phyloP scores from a whole-genome alignment of 2,113 vertebrate species.

The Microtus oregoni region DNA sequence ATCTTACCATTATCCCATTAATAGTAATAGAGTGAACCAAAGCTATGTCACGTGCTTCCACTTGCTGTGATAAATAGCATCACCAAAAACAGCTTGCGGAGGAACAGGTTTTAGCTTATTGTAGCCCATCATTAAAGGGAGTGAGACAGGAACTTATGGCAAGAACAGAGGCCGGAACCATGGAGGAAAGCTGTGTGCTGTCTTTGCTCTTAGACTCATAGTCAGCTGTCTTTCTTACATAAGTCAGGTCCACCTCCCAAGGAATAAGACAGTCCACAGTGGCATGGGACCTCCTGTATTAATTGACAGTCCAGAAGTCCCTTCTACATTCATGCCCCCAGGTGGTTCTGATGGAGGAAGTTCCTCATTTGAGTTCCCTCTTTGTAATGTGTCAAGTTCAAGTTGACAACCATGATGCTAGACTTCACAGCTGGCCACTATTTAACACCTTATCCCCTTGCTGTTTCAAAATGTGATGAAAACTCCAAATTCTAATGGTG shows the following conservation, averaged over 20 bases:
- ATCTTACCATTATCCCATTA: constrained; percentile 11
- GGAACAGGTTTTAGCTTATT: too few species aligned
- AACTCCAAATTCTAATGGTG: neutral
- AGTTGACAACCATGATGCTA: neutral
- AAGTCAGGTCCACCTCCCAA: neutral
- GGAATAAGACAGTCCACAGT: neutral
- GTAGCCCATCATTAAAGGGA: neutral
- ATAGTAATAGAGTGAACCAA: constrained; percentile 12
- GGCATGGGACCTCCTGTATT: neutral
- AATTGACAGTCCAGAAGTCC: neutral
- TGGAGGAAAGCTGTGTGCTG: neutral
- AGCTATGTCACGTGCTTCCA: neutral
- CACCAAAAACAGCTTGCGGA: neutral
- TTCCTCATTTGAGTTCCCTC: neutral
- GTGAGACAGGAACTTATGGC: neutral
- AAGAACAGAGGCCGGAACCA: neutral
- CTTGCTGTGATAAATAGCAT: neutral
- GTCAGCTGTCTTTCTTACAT: neutral
- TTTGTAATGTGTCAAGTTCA: too few species aligned
- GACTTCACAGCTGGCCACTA: neutral
- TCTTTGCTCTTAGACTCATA: neutral
- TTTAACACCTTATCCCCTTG: neutral
- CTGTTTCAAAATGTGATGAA: neutral
- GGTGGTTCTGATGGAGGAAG: neutral
- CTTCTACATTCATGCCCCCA: neutral